These are phyloP conservation scores for Pelusios castaneus DNA, from an alignment of 2,113 vertebrate genomes.

Conservation along the genomic window DNA sequence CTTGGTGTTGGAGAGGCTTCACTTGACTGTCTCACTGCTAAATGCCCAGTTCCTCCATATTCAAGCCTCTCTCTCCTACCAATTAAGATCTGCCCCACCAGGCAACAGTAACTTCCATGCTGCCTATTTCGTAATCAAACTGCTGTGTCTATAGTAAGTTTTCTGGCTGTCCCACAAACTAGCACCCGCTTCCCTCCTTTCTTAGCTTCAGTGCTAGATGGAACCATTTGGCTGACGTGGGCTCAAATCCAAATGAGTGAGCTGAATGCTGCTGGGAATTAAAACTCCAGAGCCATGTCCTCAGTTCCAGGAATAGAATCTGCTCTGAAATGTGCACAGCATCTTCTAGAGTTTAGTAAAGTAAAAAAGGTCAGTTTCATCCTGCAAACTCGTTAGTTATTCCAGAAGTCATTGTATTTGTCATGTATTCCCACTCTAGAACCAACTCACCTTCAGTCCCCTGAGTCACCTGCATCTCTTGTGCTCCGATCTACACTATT, in stretches of 20 bases:
- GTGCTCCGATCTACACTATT: neutral
- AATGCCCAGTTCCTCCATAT: neutral
- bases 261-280: neutral
- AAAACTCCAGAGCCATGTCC: neutral
- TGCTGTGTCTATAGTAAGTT: neutral
- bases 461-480: neutral
- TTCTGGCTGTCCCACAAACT: neutral
- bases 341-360: neutral
- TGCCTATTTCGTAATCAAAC: neutral
- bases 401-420: neutral
- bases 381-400: neutral
- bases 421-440: neutral
- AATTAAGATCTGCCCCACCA: neutral
- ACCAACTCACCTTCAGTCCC: neutral
- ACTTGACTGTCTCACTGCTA: neutral
- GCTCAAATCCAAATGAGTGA: too few relatives aligned
- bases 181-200: neutral
- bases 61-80: neutral
- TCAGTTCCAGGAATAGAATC: neutral
- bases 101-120: neutral
- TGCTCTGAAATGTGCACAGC: neutral
- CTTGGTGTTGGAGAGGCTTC: neutral
- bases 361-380: neutral
- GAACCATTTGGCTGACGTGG: neutral
- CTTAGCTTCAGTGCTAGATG: neutral